Conservation (phyloP, 2,797 vertebrate species). For the Ammospiza maritima region DNA sequence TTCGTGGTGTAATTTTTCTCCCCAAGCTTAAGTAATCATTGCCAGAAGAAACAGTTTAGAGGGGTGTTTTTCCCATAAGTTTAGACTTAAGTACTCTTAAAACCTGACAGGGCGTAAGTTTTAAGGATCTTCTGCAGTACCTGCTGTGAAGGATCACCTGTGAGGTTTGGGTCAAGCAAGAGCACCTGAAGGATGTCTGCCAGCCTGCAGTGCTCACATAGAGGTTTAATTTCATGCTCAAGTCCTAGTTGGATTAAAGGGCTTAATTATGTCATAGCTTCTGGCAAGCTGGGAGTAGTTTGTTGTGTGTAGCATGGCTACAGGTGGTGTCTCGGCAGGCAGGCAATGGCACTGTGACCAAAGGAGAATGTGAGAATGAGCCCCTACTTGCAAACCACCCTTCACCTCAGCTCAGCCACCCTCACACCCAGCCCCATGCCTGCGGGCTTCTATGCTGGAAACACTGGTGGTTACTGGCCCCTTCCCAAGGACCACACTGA, state of each 20-base stretch:
- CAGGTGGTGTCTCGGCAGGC: neutral
- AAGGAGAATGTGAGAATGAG: neutral
- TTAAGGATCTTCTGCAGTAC: neutral
- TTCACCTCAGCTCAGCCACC: neutral
- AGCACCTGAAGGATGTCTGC: neutral
- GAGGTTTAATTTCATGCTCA: neutral
- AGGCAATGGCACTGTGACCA: neutral
- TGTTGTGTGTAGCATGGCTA: neutral
- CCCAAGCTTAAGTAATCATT: neutral
- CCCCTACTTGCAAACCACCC: neutral
- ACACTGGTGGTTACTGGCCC: rapidly evolving
- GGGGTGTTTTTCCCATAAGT: rapidly evolving
- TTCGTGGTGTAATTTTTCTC: neutral
- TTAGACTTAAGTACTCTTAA: neutral
- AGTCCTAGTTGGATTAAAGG: neutral
- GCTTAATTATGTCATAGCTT: neutral
- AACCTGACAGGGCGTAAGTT: rapidly evolving
- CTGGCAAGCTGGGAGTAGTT: neutral
- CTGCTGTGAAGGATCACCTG: neutral
- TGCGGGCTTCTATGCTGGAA: neutral
- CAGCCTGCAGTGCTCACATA: neutral
- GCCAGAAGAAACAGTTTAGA: neutral
- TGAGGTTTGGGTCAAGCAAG: neutral
- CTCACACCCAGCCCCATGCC: neutral
- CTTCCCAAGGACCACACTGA: neutral